Conservation (phyloP, 2,113 vertebrate genomes). For the Numida meleagris region DNA sequence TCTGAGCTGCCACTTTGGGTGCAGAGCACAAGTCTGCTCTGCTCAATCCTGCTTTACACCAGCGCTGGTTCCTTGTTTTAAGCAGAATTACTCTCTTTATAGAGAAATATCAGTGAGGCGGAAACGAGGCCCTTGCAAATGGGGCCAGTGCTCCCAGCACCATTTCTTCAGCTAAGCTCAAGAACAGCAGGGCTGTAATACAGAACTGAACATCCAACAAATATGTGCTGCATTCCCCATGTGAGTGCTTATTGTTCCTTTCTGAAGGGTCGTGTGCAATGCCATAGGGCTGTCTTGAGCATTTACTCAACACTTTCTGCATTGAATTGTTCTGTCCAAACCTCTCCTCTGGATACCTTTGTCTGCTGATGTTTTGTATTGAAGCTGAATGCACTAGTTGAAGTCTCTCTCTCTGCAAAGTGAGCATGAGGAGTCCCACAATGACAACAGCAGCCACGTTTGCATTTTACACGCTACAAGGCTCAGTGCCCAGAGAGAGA, state of each 20-base stretch:
- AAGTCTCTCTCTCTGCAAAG: not conserved
- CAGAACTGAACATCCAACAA: not conserved
- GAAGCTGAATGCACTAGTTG: not conserved
- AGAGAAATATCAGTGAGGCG: not conserved
- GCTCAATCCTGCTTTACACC: not conserved
- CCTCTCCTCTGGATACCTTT: conserved; percentile 41
- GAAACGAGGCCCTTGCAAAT: not conserved
- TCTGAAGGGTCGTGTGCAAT: not conserved
- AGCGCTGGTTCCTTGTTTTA: not conserved
- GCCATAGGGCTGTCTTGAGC: conserved; percentile 14
- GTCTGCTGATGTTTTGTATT: not conserved
- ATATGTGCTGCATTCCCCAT: not conserved
- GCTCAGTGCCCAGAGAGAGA: not conserved
- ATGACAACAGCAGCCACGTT: not conserved
- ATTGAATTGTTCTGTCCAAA: conserved; percentile 26
- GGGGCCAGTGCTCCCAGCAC: not conserved
- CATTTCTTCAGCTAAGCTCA: not conserved
- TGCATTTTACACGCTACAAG: not conserved
- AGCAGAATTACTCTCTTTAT: not conserved
- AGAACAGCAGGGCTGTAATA: not conserved
- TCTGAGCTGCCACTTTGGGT: not conserved
- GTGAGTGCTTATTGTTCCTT: not conserved
- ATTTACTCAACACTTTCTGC: not conserved
- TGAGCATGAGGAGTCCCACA: not conserved
- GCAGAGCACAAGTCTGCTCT: not conserved